A percentile compares a stretch with the other conserved stretches of the same genome.
These are phyloP conservation scores for Diadema setosum DNA, from an alignment of 35 echinoderm and acorn worm species.

Conservation along the genomic window DNA sequence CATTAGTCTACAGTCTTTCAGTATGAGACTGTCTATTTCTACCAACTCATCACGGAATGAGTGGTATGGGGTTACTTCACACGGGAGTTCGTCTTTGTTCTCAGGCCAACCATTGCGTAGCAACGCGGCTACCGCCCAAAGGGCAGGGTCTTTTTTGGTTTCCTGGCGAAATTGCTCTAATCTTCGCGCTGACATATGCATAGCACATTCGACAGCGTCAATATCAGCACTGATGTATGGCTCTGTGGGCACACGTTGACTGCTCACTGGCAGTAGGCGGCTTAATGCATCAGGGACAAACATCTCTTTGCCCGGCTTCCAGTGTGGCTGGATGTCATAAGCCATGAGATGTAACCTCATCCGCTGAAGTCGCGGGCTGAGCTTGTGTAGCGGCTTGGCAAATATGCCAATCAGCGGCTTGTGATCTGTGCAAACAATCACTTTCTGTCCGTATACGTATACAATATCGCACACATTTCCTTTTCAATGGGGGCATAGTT, in stretches of 20 bases:
- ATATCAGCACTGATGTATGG: neutral
- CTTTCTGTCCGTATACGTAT: slow-evolving; percentile 23
- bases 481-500: slow-evolving; percentile 30
- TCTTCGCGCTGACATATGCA: neutral
- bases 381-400: slow-evolving; percentile 47
- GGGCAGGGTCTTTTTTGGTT: neutral
- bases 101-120: slow-evolving; percentile 36
- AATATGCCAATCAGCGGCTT: slow-evolving; percentile 60
- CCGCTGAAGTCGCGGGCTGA: slow-evolving; percentile 41
- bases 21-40: slow-evolving; percentile 1
- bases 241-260: neutral
- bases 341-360: slow-evolving; percentile 23
- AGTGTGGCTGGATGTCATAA: slow-evolving; percentile 11
- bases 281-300: slow-evolving; percentile 35
- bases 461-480: slow-evolving; percentile 21
- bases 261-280: neutral
- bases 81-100: neutral
- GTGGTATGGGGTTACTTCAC: slow-evolving; percentile 28
- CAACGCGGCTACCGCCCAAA: neutral
- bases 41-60: slow-evolving; percentile 30
- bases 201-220: neutral
- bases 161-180: neutral
- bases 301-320: slow-evolving; percentile 12
- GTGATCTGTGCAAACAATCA: slow-evolving; percentile 53
- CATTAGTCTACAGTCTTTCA: slow-evolving; percentile 26